Evolutionary conservation across 2,113 vertebrate species (phyloP).

Genomic region (Coracopsis vasa): DNA sequence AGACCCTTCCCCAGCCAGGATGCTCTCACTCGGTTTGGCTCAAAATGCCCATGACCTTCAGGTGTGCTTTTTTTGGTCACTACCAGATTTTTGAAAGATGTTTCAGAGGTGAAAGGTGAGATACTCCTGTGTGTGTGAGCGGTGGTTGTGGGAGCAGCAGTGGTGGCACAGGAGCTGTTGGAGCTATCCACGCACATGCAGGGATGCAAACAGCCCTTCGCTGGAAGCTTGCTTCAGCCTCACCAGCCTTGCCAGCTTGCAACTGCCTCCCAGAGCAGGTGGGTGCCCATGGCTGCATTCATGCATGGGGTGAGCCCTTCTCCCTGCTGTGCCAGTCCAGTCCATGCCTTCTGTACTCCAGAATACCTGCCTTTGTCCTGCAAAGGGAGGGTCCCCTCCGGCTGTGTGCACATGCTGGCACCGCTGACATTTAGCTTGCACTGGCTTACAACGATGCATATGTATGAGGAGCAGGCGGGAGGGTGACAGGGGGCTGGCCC

Average conservation of each 20-base stretch:
- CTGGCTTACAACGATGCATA: not conserved
- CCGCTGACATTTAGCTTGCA: not conserved
- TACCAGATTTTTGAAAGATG: not conserved
- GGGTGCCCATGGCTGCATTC: not conserved
- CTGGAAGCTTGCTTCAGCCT: accelerated
- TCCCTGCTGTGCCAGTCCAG: accelerated
- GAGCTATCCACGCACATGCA: not conserved
- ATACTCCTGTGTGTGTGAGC: not conserved
- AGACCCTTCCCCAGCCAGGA: not conserved
- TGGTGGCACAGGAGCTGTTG: not conserved
- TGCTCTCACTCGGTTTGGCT: not conserved
- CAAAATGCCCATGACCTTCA: not conserved
- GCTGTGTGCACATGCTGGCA: not conserved
- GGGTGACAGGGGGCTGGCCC: not conserved
- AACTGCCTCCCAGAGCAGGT: accelerated
- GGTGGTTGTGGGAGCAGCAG: not conserved
- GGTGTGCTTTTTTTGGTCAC: not conserved
- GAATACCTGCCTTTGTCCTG: not conserved
- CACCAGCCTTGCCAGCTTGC: not conserved
- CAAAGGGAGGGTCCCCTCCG: not conserved
- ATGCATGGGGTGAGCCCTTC: not conserved
- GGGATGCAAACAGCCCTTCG: not conserved
- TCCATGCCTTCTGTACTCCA: not conserved
- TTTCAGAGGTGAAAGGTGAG: not conserved
- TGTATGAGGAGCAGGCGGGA: not conserved